Conservation (phyloP, 2,113 vertebrate genomes). For the Talpa occidentalis region DNA sequence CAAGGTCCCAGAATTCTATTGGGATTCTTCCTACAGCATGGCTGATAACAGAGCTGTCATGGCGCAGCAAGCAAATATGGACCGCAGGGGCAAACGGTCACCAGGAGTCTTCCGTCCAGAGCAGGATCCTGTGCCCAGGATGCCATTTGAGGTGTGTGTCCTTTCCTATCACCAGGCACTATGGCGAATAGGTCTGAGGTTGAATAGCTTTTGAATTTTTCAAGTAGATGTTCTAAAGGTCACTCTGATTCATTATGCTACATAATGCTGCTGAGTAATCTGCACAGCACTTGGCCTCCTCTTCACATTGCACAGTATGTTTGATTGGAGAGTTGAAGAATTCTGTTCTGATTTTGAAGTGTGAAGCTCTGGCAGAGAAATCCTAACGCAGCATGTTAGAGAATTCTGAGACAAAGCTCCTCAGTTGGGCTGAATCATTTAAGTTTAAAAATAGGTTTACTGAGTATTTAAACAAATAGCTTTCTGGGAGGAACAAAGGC, state of each 20-base stretch:
- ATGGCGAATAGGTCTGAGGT: neutral
- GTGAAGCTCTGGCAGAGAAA: neutral
- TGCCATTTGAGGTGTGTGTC: constrained; percentile 92
- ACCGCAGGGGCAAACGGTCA: constrained; percentile 91
- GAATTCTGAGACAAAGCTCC: constrained; percentile 30
- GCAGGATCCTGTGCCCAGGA: constrained; percentile 91
- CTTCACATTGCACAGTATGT: neutral
- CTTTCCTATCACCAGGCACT: neutral
- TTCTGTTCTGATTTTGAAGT: neutral
- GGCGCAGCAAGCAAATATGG: constrained; percentile 86
- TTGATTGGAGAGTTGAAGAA: neutral
- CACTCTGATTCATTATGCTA: neutral
- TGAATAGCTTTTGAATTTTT: neutral
- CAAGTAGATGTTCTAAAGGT: neutral
- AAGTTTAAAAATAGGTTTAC: constrained; percentile 57
- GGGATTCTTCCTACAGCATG: constrained; percentile 93
- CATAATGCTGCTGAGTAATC: neutral
- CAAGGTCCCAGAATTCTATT: constrained; percentile 95
- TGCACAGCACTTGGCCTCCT: neutral
- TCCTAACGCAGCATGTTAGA: neutral
- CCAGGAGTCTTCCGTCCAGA: constrained; percentile 91
- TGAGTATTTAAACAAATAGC: constrained; percentile 12
- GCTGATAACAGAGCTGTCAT: constrained; percentile 88
- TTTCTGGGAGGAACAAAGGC: constrained; percentile 27
- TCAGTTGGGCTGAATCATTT: constrained; percentile 33